phyloP scores from a whole-genome alignment of 1,140 invertebrate species.

The Papilio machaon region DNA sequence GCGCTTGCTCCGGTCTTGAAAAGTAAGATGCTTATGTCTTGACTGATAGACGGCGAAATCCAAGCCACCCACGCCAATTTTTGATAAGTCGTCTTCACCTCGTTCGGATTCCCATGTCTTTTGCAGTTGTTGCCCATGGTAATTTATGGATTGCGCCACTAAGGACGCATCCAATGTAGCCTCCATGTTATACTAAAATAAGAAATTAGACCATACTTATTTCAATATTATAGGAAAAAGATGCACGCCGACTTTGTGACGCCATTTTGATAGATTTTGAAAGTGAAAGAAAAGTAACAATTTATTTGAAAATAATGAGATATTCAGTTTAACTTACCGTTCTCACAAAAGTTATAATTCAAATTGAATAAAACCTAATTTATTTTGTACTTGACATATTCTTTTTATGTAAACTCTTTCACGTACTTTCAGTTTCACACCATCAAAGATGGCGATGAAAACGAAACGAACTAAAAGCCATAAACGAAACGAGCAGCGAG shows the following conservation, averaged over 20 bases:
- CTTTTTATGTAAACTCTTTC: conserved; percentile 11
- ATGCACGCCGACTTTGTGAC: conserved; percentile 10
- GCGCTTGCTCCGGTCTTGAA: conserved; percentile 91
- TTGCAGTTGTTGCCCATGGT: conserved; percentile 92
- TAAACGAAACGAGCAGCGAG: no score
- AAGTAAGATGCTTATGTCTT: conserved; percentile 88
- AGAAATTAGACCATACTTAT: conserved; percentile 39
- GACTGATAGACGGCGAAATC: conserved; percentile 90
- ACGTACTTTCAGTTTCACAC: conserved; percentile 17
- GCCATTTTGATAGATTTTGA: conserved; percentile 38
- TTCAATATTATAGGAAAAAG: neutral
- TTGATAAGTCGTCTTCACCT: conserved; percentile 87
- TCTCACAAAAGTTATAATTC: neutral
- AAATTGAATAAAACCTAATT: conserved; percentile 1
- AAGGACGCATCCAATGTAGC: conserved; percentile 85
- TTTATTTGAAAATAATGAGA: neutral
- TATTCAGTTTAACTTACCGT: neutral
- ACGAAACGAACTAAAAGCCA: neutral
- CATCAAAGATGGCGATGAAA: conserved; percentile 25
- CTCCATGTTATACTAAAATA: conserved; percentile 62
- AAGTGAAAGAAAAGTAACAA: neutral
- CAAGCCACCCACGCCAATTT: conserved; percentile 86
- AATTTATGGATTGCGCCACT: conserved; percentile 88
- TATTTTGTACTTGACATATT: conserved; percentile 26
- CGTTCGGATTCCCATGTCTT: conserved; percentile 92